Base-by-base conservation (phyloP, 1,140 invertebrate species). In the Drosophila kepulauana region DNA sequence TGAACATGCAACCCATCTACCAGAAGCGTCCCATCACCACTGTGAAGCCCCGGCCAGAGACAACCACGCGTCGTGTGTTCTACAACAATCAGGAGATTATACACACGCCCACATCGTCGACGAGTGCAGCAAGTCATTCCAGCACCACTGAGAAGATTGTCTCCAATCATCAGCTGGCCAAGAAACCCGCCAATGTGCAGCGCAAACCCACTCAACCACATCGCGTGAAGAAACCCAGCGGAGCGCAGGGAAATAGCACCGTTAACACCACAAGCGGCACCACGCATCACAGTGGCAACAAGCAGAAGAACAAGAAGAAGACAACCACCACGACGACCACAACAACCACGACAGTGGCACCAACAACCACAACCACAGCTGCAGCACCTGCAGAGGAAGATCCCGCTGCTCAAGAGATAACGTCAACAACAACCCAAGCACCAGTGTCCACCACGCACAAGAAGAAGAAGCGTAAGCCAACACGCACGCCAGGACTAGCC, bases 391-490 rank as follows among this genome's bases (percentile, higher is more conserved):
- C 68, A 5, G 61, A 16, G 77, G 58, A 25, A 62, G 41, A 25
- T 73, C 71, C 73, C 15, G 51, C 81, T n/a, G 58, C 77, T 43
- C 48, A 73, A 51, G 35, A 66, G 15, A 20, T 66, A 11, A 69
- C 69, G 1, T 54, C 75, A 45, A 79, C 81, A 25, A 92, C 79
- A 49, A 80, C 88, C 11, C 77, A 59, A 51, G 43, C 79, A 10
- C 59, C 86, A 0, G 45, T 63, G 0, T 5, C 56, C 7, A 82
- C 84, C 38, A 86, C 84, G 6, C 75, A 48, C 2, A 91, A 91
- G 57, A 92, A 91, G 65, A 91, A 84, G 56, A 92, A 87, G 46
- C 91, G 86, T 25, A 91, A 91, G 61, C 91, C 81, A 2, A 92
- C 89, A 8, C 81, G 86, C 25, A 78, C 87, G 0, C 91, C 90